A percentile compares a stretch with the other conserved stretches of the same genome.
phyloP scores from a whole-genome alignment of 2,113 vertebrate species.

The Cnemophilus loriae region DNA sequence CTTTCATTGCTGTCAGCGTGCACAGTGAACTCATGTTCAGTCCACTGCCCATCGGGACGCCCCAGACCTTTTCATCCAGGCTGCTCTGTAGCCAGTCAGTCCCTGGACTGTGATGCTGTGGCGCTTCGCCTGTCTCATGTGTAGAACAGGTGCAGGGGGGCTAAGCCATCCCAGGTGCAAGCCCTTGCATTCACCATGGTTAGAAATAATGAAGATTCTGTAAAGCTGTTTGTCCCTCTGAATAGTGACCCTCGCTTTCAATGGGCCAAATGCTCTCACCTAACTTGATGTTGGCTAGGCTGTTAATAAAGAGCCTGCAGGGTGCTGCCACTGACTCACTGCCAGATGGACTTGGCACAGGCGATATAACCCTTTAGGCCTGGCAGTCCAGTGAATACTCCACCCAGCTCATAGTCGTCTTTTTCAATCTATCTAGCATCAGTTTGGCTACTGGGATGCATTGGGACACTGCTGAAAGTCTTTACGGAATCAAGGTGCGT shows the following conservation, averaged over 20 bases:
- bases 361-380: background rate
- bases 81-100: background rate
- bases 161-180: background rate
- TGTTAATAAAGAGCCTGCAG: background rate
- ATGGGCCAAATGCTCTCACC: background rate
- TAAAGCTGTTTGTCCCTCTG: background rate
- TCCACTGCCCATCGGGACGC: background rate
- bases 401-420: background rate
- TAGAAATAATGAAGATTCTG: background rate
- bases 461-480: background rate
- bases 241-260: background rate
- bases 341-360: background rate
- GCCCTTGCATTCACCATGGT: background rate
- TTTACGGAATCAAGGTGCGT: background rate
- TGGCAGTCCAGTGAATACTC: background rate
- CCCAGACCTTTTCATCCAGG: background rate
- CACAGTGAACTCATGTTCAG: accelerated
- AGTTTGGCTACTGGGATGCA: background rate
- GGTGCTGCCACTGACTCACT: background rate
- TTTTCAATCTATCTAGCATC: background rate
- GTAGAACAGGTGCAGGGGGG: background rate
- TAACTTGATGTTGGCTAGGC: too few species aligned
- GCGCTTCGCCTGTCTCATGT: background rate
- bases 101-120: background rate
- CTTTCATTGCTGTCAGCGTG: background rate